Evolutionary conservation across 2,888 invertebrate genomes (phyloP), one percentile per base, ranked within the genome.

Genomic region (Smittia sp.): DNA sequence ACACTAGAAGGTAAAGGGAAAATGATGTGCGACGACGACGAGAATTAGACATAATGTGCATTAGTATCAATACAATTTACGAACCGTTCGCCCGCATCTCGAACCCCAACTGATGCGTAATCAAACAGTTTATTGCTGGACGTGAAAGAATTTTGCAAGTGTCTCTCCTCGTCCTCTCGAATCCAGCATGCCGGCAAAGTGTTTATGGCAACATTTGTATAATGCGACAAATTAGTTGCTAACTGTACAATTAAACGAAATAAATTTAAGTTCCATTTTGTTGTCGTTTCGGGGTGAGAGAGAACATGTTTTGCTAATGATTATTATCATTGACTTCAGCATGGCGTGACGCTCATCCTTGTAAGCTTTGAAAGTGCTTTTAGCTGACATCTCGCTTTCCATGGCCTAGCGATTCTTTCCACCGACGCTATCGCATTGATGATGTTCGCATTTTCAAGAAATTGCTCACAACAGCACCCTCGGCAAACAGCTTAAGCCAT

Each of bases 11-110:
- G 65, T n/a, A 27, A 38, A 65, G 32, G n/a, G 65, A 7, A 27
- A 67, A 22, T 39, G 67, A 67, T 67, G 41, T 67, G 67, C 13
- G 67, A 67, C 41, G n/a, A n/a, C n/a, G 41, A 67, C 41, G 24
- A 15, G 41, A 67, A 67, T 67, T 41, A 67, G 39, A 22, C 24
- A 22, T 67, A 32, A 32, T 39, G 67, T 41, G 39, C 20, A 22
- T 66, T 15, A 58, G 58, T 4, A 58, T 4, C 18, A 58, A 58
- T 58, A 22, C 2, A 46, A 46, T 46, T 46, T 11, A 46, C 46
- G 46, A 46, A 11, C 46, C 46, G 11, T 38, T 38, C 38, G 38
- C 46, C n/a, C 11, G 2, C 46, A 46, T 46, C 18, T 9, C 58
- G 9, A 52, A 52, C 18, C 22, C 18, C 58, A 2, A 18, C 4